These are phyloP conservation scores for Phaetusa simplex DNA, from an alignment of 2,113 vertebrate genomes.

Conservation along the genomic window DNA sequence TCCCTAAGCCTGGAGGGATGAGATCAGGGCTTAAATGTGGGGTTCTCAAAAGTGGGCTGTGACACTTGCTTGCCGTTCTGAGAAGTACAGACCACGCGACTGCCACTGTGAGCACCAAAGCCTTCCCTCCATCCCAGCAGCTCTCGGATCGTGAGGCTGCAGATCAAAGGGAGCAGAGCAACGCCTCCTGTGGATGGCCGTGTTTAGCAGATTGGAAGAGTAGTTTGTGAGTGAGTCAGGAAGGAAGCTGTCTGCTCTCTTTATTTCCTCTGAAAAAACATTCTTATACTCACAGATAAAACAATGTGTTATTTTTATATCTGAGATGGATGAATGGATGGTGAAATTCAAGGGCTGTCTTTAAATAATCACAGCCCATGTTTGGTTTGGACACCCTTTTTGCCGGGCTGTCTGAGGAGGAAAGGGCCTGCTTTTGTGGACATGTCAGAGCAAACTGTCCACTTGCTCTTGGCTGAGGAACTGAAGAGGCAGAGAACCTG, in stretches of 20 bases:
- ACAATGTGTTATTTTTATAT: slow-evolving; percentile 80
- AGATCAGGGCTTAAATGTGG: neutral
- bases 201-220: slow-evolving; percentile 64
- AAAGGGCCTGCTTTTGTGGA: neutral
- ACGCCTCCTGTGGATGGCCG: neutral
- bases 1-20: neutral
- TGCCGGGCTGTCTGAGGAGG: neutral
- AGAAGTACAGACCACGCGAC: neutral
- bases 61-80: neutral
- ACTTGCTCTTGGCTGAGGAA: neutral
- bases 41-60: neutral
- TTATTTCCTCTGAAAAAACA: slow-evolving; percentile 86
- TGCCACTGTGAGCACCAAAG: neutral
- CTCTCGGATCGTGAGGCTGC: neutral
- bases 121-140: accelerated
- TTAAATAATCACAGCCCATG: slow-evolving; percentile 67
- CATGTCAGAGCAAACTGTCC: neutral
- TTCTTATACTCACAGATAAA: slow-evolving; percentile 76
- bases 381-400: slow-evolving; percentile 66
- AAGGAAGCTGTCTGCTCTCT: slow-evolving; percentile 92
- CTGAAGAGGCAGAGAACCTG: neutral
- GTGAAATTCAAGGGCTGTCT: slow-evolving; percentile 42
- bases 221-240: slow-evolving; percentile 79
- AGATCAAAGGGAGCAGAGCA: slow-evolving; percentile 56
- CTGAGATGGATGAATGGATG: slow-evolving; percentile 62